These are phyloP conservation scores for Amphipyra berbera DNA, from an alignment of 2,888 invertebrate genomes.

Conservation along the genomic window DNA sequence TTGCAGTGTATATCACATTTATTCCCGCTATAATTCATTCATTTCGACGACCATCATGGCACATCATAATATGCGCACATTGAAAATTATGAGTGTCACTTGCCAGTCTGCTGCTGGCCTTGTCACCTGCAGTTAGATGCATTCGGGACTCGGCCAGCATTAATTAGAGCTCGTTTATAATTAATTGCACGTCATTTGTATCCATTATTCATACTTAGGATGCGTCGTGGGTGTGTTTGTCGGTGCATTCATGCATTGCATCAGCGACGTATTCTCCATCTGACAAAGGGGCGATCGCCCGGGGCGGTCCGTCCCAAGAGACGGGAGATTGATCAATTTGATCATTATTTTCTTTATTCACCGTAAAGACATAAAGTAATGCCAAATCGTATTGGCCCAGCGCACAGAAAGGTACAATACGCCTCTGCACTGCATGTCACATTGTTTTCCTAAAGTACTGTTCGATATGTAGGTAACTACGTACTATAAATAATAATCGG, in stretches of 20 bases:
- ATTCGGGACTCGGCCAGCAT: constrained; percentile 61
- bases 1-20: constrained; percentile 20
- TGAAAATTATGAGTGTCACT: constrained; percentile 60
- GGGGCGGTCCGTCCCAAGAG: too few species aligned
- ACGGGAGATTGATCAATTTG: too few species aligned
- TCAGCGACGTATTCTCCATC: neutral
- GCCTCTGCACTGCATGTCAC: constrained; percentile 22
- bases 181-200: constrained; percentile 59
- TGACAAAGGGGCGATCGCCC: too few species aligned
- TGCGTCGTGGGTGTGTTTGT: constrained; percentile 42
- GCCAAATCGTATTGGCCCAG: too few species aligned
- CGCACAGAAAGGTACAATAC: too few species aligned
- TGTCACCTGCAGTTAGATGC: constrained; percentile 66
- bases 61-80: constrained; percentile 40
- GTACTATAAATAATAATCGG: too few species aligned
- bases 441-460: constrained; percentile 11
- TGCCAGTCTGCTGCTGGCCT: constrained; percentile 62
- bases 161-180: constrained; percentile 68
- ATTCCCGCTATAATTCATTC: constrained; percentile 42
- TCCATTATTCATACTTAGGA: constrained; percentile 52
- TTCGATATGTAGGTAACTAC: too few species aligned
- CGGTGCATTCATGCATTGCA: constrained; percentile 39
- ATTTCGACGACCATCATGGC: constrained; percentile 33
- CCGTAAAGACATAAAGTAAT: too few species aligned
- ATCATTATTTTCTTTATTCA: too few species aligned